Conservation (phyloP, 2,888 invertebrate genomes). For the Hydroisotoma schaefferi region DNA sequence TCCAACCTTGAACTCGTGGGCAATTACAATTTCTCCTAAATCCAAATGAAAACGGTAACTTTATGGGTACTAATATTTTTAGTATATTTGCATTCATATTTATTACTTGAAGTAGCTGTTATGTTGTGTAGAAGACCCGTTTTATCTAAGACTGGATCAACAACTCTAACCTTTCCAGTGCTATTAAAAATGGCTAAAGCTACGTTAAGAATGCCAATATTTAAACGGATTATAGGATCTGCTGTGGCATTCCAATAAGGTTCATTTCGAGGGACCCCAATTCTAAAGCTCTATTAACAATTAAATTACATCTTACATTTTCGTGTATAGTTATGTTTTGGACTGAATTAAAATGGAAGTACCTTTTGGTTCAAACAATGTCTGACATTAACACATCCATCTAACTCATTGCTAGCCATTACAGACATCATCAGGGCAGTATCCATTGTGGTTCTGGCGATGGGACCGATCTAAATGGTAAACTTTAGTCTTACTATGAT, state of each 20-base stretch:
- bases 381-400: background rate
- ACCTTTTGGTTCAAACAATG: background rate
- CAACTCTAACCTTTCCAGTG: background rate
- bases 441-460: conserved; percentile 24
- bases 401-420: conserved; percentile 3
- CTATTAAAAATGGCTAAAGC: background rate
- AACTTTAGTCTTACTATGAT: background rate
- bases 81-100: background rate
- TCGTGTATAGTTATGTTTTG: background rate
- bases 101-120: too few relatives aligned
- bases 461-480: conserved; percentile 27
- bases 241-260: conserved; percentile 13
- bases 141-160: conserved; percentile 15
- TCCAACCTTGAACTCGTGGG: conserved; percentile 29
- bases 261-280: conserved; percentile 14
- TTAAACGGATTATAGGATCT: background rate
- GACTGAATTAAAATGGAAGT: background rate
- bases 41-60: background rate
- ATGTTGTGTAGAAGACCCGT: background rate
- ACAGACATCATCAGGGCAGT: conserved; percentile 20
- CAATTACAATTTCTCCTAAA: conserved; percentile 24
- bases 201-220: conserved; percentile 6
- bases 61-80: background rate
- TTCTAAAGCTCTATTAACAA: conserved; percentile 1
- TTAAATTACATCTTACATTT: background rate